Percentiles rank a stretch among this genome's conserved stretches.
Conservation (phyloP, 1,140 invertebrate genomes). For the Drosophila lowei region DNA sequence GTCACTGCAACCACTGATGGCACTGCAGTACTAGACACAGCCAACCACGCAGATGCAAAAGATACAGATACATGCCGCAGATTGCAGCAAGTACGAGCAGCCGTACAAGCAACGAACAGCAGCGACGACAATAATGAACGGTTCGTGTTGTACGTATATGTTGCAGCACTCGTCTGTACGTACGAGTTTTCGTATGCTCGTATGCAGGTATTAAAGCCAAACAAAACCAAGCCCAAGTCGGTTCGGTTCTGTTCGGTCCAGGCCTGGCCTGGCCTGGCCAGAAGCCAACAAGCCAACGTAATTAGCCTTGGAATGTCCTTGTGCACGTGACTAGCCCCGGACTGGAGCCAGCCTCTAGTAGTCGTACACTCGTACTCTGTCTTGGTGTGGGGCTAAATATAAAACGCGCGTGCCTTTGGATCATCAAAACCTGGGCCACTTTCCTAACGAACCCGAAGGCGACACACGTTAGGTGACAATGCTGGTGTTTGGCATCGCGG, state of each 20-base stretch:
- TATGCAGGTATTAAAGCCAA: constrained; percentile 19
- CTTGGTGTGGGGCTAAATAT: constrained; percentile 68
- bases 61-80: constrained; percentile 70
- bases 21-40: constrained; percentile 2
- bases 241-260: background rate
- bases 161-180: no score
- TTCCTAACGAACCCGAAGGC: constrained; percentile 62
- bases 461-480: constrained; percentile 53
- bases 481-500: constrained; percentile 32
- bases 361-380: background rate
- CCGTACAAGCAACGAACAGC: constrained; percentile 8
- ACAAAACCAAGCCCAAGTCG: constrained; percentile 46
- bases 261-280: constrained; percentile 22
- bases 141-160: constrained; percentile 54
- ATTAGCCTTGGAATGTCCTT: constrained; percentile 82
- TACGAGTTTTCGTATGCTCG: no score
- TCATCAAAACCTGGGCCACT: constrained; percentile 69
- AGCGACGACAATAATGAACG: constrained; percentile 71
- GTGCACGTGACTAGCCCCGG: constrained; percentile 74
- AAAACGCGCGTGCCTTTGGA: constrained; percentile 76
- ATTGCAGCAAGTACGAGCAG: constrained; percentile 40
- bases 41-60: constrained; percentile 76
- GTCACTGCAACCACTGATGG: constrained; percentile 9
- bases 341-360: constrained; percentile 28
- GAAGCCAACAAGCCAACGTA: constrained; percentile 64